Conservation (phyloP, 2,113 vertebrate genomes). For the Oryzias javanicus region DNA sequence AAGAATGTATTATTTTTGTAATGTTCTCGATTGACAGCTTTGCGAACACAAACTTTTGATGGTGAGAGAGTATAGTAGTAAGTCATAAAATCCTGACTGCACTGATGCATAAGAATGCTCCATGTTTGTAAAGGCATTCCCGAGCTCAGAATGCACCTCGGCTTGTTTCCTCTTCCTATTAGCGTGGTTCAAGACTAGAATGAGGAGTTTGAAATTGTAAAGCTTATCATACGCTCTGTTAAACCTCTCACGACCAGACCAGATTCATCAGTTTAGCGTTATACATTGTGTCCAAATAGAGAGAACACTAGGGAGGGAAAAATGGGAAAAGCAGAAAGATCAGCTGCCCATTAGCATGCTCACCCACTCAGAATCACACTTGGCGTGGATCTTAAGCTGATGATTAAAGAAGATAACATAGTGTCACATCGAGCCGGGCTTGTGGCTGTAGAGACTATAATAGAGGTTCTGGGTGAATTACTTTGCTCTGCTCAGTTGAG, state of each 20-base stretch:
- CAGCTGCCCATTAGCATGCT: neutral
- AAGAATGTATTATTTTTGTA: too few species aligned
- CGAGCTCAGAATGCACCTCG: neutral
- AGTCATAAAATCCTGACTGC: too few species aligned
- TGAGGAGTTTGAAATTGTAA: neutral
- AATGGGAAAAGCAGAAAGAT: constrained; percentile 6
- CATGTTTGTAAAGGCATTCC: neutral
- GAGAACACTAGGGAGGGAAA: constrained; percentile 1
- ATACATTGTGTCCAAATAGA: constrained; percentile 1
- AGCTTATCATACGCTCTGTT: neutral
- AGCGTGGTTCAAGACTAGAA: neutral
- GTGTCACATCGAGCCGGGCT: neutral
- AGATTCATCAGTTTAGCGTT: neutral
- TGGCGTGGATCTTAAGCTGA: constrained; percentile 4
- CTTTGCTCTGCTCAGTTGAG: neutral
- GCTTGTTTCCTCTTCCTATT: neutral
- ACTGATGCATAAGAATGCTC: too few species aligned
- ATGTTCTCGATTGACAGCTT: too few species aligned
- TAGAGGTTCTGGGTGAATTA: neutral
- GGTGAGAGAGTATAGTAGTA: too few species aligned
- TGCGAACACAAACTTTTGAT: too few species aligned
- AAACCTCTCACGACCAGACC: neutral
- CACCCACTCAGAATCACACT: constrained; percentile 12
- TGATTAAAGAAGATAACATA: neutral
- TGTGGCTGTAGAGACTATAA: neutral